Conservation (phyloP, 2,888 invertebrate species). For the Cryptocheilus praepositus region DNA sequence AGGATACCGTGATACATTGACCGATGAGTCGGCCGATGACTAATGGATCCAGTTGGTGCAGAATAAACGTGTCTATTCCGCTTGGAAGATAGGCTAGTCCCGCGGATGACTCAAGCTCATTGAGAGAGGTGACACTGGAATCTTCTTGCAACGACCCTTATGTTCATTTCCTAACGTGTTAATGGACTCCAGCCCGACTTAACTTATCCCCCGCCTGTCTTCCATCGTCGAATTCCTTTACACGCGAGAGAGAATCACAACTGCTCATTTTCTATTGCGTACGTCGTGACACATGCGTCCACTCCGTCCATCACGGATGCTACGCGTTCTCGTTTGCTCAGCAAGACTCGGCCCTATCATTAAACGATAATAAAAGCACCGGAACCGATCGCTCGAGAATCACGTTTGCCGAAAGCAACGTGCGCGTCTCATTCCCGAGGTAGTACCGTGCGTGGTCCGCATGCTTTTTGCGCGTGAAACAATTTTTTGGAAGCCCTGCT, state of each 20-base stretch:
- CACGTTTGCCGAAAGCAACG: no score
- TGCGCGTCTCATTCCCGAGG: no score
- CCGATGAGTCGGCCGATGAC: slow-evolving; percentile 47
- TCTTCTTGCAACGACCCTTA: slow-evolving; percentile 49
- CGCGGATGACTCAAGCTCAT: slow-evolving; percentile 43
- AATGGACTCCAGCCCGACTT: slow-evolving; percentile 14
- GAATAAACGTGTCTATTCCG: slow-evolving; percentile 13
- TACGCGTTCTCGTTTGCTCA: no score
- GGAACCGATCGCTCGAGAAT: no score
- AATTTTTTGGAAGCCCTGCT: slow-evolving; percentile 13
- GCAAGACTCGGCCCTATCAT: no score
- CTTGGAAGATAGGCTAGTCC: slow-evolving; percentile 18
- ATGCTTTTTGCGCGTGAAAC: slow-evolving; percentile 14
- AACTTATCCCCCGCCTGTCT: not conserved
- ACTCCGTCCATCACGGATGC: no score
- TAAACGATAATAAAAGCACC: no score
- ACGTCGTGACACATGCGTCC: no score
- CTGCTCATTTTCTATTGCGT: no score
- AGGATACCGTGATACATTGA: slow-evolving; percentile 37
- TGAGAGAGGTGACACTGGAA: slow-evolving; percentile 44
- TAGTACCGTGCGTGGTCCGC: no score
- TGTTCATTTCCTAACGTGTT: slow-evolving; percentile 39
- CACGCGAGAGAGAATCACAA: no score
- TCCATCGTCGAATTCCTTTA: no score
- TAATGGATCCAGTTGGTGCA: slow-evolving; percentile 45